Conservation (phyloP, 2,113 vertebrate genomes). For the Pleuronectes platessa region DNA sequence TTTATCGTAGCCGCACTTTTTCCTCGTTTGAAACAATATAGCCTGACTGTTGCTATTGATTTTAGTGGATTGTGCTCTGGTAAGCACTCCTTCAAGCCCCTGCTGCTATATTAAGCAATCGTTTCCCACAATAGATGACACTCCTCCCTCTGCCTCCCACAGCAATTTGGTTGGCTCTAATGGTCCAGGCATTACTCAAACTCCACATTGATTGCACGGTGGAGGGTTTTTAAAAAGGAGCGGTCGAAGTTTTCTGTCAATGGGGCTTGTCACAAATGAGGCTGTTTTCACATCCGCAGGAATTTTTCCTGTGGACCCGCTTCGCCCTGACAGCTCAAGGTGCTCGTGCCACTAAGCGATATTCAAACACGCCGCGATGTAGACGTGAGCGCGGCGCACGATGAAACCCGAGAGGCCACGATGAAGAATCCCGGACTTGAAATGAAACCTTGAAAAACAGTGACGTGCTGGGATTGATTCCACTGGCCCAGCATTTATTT, state of each 20-base stretch:
- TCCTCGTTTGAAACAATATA: conserved; percentile 83
- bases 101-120: conserved; percentile 91
- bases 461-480: conserved; percentile 65
- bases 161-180: conserved; percentile 87
- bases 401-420: conserved; percentile 50
- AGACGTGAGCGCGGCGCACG: conserved; percentile 30
- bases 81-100: conserved; percentile 86
- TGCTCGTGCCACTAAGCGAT: conserved; percentile 49
- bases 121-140: conserved; percentile 90
- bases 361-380: conserved; percentile 52
- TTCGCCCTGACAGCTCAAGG: conserved; percentile 50
- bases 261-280: conserved; percentile 68
- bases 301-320: conserved; percentile 19
- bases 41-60: conserved; percentile 88
- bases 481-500: conserved; percentile 66
- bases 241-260: conserved; percentile 72
- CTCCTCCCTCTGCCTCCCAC: conserved; percentile 82
- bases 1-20: conserved; percentile 81
- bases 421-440: conserved; percentile 39
- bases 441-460: conserved; percentile 61
- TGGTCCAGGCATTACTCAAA: conserved; percentile 88
- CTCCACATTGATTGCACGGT: conserved; percentile 90
- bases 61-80: conserved; percentile 82
- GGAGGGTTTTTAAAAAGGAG: conserved; percentile 76
- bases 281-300: conserved; percentile 61